Base-by-base conservation (phyloP, 92 coral and sea anemone genomes). In the Ricordea florida region DNA sequence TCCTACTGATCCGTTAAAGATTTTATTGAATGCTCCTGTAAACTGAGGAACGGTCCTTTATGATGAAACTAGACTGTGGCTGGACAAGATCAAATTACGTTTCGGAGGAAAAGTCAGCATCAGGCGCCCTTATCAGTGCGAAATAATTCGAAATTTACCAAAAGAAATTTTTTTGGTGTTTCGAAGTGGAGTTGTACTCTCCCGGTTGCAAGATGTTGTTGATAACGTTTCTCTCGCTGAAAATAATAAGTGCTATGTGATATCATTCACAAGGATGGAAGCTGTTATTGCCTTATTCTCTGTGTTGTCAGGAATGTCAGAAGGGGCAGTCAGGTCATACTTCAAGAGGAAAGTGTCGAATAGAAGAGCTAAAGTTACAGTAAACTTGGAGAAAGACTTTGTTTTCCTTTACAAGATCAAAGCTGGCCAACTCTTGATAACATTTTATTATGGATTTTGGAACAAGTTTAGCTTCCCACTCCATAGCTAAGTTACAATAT, bases 301-400 rank as follows among this genome's bases (percentile, higher is more conserved):
- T 35, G 49, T 48, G 57, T 67, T 76, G 84, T 43, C 84, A 29
- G 37, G 55, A 43, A 33, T 60, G 62, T 28, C 46, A 45, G 67
- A 70, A 52, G 33, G 57, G 35, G 29, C 36, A 34, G 67, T 82
- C 58, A 55, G 75, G 74, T 61, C 75, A 45, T 62, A 50, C 65
- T 76, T 82, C 31, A 75, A 56, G 58, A 82, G 76, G 29, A 35
- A 27, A 32, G 35, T 82, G 84, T 45, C 70, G 15, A 81, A 62
- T 81, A 85, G 84, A 24, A 81, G 26, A 65, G 49, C 83, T 77
- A 37, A 46, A 49, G 81, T 78, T 25, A 78, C 71, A 30, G 68
- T 74, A 51, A 82, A 59, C 53, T 48, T 61, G 22, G 83, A 75
- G 83, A 75, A 81, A 55, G 84, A 81, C 59, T 81, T 81, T 62